phyloP scores from a whole-genome alignment of 2,113 vertebrate species.

The Sinosuthora webbiana region DNA sequence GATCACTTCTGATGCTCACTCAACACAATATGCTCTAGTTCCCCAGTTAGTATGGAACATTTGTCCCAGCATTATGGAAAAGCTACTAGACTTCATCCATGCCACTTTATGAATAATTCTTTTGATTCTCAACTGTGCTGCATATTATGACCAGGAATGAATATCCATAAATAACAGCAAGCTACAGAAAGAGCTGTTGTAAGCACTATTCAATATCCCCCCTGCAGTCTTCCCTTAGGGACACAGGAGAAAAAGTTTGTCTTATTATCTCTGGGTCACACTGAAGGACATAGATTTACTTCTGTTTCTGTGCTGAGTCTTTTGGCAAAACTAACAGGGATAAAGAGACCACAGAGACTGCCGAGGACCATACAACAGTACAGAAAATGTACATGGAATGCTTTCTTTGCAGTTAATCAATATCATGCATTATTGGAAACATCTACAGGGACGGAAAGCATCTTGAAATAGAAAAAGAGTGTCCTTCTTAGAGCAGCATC shows the following conservation, averaged over 20 bases:
- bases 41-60: background rate
- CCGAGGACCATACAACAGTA: background rate
- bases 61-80: background rate
- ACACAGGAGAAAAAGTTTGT: background rate
- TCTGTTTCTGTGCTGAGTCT: background rate
- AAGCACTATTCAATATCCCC: background rate
- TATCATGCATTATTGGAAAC: background rate
- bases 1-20: background rate
- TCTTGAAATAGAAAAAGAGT: conserved; percentile 2
- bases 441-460: background rate
- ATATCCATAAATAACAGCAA: background rate
- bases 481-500: background rate
- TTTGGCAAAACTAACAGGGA: background rate
- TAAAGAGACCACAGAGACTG: background rate
- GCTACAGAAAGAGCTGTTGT: background rate
- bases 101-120: background rate
- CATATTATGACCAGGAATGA: background rate
- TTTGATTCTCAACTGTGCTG: background rate
- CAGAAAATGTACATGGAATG: background rate
- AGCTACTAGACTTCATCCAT: background rate
- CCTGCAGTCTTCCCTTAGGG: background rate
- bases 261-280: background rate
- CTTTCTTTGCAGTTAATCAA: conserved; percentile 7
- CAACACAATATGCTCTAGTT: background rate
- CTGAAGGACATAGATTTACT: background rate